Conservation (phyloP, 2,797 vertebrate genomes). For the Iguana delicatissima region DNA sequence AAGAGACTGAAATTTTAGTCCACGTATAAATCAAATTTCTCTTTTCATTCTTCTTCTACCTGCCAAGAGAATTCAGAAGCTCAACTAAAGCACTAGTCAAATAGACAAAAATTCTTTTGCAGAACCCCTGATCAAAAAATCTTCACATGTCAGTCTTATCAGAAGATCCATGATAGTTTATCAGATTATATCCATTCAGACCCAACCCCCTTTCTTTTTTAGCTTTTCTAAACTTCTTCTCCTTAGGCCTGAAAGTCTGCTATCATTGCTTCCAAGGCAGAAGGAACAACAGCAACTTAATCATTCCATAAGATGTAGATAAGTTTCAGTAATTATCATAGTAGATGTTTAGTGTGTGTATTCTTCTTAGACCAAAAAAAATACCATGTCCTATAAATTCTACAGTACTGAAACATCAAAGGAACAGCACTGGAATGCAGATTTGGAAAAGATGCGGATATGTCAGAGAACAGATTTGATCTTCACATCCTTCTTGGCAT, state of each 20-base stretch:
- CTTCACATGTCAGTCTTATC: slow-evolving; percentile 61
- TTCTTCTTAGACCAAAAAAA: slow-evolving; percentile 67
- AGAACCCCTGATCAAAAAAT: slow-evolving; percentile 56
- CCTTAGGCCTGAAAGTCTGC: slow-evolving; percentile 66
- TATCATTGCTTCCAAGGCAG: slow-evolving; percentile 65
- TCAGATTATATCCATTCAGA: slow-evolving; percentile 5
- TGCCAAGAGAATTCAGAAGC: slow-evolving; percentile 42
- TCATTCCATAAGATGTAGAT: slow-evolving; percentile 75
- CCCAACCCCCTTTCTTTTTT: slow-evolving; percentile 16
- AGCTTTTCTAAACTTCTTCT: slow-evolving; percentile 66
- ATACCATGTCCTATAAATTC: slow-evolving; percentile 72
- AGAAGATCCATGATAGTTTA: slow-evolving; percentile 32
- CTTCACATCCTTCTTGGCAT: slow-evolving; percentile 48
- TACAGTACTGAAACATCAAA: slow-evolving; percentile 73
- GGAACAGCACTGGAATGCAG: slow-evolving; percentile 43
- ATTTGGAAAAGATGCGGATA: slow-evolving; percentile 68
- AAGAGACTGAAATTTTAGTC: background rate
- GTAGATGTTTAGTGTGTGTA: slow-evolving; percentile 70
- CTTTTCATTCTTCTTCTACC: slow-evolving; percentile 25
- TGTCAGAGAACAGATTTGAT: slow-evolving; percentile 56
- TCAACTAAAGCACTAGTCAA: slow-evolving; percentile 41
- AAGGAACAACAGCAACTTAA: slow-evolving; percentile 48
- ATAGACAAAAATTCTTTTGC: slow-evolving; percentile 43
- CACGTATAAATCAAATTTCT: slow-evolving; percentile 41
- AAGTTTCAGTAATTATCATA: slow-evolving; percentile 76